Evolutionary conservation across 37 sponge, comb jelly and placozoan species (phyloP).

Genomic region (Diacarnus erythraeanus): DNA sequence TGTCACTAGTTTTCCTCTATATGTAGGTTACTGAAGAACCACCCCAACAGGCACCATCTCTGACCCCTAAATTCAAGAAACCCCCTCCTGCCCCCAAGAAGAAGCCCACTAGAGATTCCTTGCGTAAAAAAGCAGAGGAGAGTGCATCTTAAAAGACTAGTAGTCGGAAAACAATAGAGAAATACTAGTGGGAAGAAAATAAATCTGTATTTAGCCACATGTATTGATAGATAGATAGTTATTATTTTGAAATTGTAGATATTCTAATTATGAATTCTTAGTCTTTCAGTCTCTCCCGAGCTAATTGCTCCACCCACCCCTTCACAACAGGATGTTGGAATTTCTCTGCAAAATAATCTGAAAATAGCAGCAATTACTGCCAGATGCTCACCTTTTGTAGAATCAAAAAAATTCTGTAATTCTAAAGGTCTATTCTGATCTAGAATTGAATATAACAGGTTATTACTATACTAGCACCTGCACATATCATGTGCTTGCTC

Average conservation of each 20-base stretch:
- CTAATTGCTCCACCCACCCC: constrained; percentile 54
- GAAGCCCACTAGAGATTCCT: not conserved
- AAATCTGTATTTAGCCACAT: not conserved
- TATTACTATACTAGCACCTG: not conserved
- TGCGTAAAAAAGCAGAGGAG: not conserved
- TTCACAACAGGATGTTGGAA: constrained; percentile 52
- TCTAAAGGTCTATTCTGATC: constrained; percentile 46
- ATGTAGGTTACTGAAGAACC: not conserved
- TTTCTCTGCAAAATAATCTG: constrained; percentile 23
- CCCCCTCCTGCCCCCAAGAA: constrained; percentile 23
- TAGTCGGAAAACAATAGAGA: no score
- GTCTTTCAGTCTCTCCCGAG: constrained; percentile 9
- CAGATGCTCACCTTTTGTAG: constrained; percentile 61
- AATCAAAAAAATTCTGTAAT: constrained; percentile 78
- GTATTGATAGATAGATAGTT: no score
- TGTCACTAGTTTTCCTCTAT: not conserved
- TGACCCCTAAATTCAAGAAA: constrained; percentile 23
- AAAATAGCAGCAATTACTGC: not conserved
- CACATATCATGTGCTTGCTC: not conserved
- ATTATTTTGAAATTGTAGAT: no score
- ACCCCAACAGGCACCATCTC: constrained; percentile 2
- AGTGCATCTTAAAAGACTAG: not conserved
- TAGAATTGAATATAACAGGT: constrained; percentile 14
- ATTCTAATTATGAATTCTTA: not conserved
- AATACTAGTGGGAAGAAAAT: not conserved